Evolutionary conservation across 2,888 invertebrate species (phyloP).

Genomic region (Phortica okadai): DNA sequence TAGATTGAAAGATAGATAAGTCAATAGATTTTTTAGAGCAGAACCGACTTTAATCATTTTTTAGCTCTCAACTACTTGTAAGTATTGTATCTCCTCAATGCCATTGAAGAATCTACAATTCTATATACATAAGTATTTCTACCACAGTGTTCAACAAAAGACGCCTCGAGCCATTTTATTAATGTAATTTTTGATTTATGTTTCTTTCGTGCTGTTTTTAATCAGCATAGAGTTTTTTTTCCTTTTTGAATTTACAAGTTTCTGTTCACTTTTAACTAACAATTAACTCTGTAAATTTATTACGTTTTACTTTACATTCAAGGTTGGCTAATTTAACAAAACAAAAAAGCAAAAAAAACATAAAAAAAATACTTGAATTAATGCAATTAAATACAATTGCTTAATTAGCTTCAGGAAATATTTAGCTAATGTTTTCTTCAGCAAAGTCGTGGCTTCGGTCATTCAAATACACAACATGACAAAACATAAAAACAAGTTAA

Average conservation of each 20-base stretch:
- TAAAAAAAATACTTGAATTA: neutral
- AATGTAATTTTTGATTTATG: neutral
- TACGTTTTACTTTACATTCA: constrained; percentile 3
- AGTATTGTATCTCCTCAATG: neutral
- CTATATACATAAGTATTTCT: neutral
- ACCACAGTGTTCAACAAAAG: neutral
- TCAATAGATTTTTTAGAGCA: neutral
- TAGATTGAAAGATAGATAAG: no score
- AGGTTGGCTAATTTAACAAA: constrained; percentile 11
- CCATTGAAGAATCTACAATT: neutral
- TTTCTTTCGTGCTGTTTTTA: neutral
- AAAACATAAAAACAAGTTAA: no score
- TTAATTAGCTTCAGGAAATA: neutral
- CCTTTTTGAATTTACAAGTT: neutral
- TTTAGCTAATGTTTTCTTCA: neutral
- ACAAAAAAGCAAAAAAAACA: neutral
- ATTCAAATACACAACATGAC: no score
- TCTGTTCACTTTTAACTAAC: neutral
- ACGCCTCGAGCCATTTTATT: neutral
- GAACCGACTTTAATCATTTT: neutral
- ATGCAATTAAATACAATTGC: neutral
- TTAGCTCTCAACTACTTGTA: neutral
- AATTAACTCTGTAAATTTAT: neutral
- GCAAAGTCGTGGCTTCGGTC: neutral
- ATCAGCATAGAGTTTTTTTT: neutral